Evolutionary conservation across 2,113 vertebrate species (phyloP).

Genomic region (Serinus canaria): DNA sequence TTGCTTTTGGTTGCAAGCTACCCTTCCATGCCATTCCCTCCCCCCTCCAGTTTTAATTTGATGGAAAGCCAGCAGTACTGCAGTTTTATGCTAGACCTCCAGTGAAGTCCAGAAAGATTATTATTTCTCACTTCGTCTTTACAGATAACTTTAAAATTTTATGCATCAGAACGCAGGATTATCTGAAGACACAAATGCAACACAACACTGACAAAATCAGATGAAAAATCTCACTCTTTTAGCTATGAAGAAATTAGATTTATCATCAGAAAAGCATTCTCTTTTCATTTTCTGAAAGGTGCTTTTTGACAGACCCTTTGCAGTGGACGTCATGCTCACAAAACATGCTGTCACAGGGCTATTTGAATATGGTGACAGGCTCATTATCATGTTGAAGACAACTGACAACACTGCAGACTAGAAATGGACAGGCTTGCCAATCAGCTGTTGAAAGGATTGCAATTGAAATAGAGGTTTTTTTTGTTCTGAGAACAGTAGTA

Average conservation of each 20-base stretch:
- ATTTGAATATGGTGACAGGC: slow-evolving; percentile 89
- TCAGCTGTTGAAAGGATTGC: slow-evolving; percentile 79
- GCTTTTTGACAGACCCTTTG: slow-evolving; percentile 83
- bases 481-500: slow-evolving; percentile 81
- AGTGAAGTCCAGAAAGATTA: slow-evolving; percentile 8
- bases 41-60: slow-evolving; percentile 8
- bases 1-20: slow-evolving; percentile 14
- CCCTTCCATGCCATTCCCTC: background rate
- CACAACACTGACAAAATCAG: slow-evolving; percentile 75
- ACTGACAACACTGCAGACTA: slow-evolving; percentile 79
- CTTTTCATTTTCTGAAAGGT: slow-evolving; percentile 83
- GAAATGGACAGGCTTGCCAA: slow-evolving; percentile 82
- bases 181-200: slow-evolving; percentile 68
- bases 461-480: slow-evolving; percentile 74
- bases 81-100: slow-evolving; percentile 7
- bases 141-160: slow-evolving; percentile 66
- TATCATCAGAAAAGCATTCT: slow-evolving; percentile 78
- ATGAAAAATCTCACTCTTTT: slow-evolving; percentile 75
- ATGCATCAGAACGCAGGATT: slow-evolving; percentile 18
- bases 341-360: slow-evolving; percentile 82
- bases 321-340: slow-evolving; percentile 82
- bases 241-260: slow-evolving; percentile 79
- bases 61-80: background rate
- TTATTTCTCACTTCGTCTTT: slow-evolving; percentile 17
- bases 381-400: slow-evolving; percentile 86